Conservation (phyloP, 2,113 vertebrate species). For the mouse (Mus musculus) region GRCm39 chr10:86849501-86850000, state of each 20-base stretch:
- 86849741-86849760: background rate
- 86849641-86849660: background rate
- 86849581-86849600: background rate
- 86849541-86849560: background rate
- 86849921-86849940: background rate
- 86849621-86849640: background rate
- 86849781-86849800: background rate
- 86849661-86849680: background rate
- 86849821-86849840: background rate
- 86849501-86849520: background rate
- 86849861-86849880: background rate
- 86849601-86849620: background rate
- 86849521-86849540: background rate
- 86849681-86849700: background rate
- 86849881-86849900: fast-evolving
- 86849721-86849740: background rate
- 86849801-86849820: background rate
- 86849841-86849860: background rate
- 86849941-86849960: too few species aligned
- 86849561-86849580: background rate
- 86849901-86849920: background rate
- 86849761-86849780: background rate
- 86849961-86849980: background rate
- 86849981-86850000: background rate
- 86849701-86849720: background rate